Evolutionary conservation across 1,140 invertebrate species (phyloP), one percentile per base, ranked within the genome.

Genomic region (Drosophila albomicans): DNA sequence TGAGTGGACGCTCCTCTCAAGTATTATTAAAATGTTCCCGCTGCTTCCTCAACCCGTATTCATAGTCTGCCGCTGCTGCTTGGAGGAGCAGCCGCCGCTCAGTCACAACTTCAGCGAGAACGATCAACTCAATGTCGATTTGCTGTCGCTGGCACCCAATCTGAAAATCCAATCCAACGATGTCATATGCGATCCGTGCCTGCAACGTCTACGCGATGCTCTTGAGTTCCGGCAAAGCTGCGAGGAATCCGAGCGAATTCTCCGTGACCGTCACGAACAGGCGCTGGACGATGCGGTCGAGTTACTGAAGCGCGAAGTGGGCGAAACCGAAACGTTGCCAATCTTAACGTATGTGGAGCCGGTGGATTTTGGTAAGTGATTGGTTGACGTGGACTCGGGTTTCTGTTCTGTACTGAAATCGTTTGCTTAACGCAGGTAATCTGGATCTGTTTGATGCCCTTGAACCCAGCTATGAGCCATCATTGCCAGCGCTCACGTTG

Each of bases 31-130:
- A 25, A 25, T 90, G 85, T 85, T 89, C 63, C 77, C 85, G 65
- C 78, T 90, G 52, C 59, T 77, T 49, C 70, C 72, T 58, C 68
- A 70, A 15, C 13, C 56, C 15, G 30, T 45, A 1, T 32, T 77
- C 57, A 11, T 82, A 71, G 64, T 89, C 10, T 91, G 91, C 59
- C 91, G 91, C 41, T 91, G 91, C 58, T 91, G 91, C 25, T 57
- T 91, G 49, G 32, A 63, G 10, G 91, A 91, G 57, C 77, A 91
- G 52, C 87, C 91, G 45, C 46, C 67, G 5, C 57, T 71, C 4
- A 82, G 69, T 13, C 85, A 91, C 51, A 77, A 61, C 16, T 74
- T 91, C 0, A 46, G 87, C 16, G 86, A 86, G 28, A 77, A 73
- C 13, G 43, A 51, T 6, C 59, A 59, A 1, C 70, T 91, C 28